phyloP scores from a whole-genome alignment of 92 coral and sea anemone species.

The Paragorgia papillata region DNA sequence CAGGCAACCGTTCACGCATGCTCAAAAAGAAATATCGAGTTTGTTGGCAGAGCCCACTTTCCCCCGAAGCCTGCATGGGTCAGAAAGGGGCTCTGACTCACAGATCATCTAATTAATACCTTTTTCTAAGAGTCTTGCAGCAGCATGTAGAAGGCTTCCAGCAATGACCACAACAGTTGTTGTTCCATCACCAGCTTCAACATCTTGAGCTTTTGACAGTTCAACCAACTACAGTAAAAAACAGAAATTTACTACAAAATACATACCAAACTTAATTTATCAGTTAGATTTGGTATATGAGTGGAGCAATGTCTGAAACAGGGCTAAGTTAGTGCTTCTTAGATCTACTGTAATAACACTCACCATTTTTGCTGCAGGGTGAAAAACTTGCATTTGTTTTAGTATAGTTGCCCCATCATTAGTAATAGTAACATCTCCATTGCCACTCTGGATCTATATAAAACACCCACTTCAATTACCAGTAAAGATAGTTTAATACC shows the following conservation, averaged over 20 bases:
- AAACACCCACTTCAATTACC: background rate
- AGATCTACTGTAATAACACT: too few species aligned
- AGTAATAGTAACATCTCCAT: constrained; percentile 94
- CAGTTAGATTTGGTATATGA: too few species aligned
- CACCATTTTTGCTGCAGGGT: constrained; percentile 99
- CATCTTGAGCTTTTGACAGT: constrained; percentile 94
- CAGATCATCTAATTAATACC: too few species aligned
- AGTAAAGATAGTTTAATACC: too few species aligned
- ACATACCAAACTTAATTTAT: too few species aligned
- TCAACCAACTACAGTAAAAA: constrained; percentile 83
- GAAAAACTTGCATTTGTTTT: constrained; percentile 95
- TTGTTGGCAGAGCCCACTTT: too few species aligned
- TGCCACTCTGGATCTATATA: constrained; percentile 83
- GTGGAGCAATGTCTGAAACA: too few species aligned
- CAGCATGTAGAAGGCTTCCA: constrained; percentile 93
- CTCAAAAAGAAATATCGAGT: too few species aligned
- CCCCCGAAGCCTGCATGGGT: too few species aligned
- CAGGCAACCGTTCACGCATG: too few species aligned
- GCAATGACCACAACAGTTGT: constrained; percentile 97
- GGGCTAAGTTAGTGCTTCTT: too few species aligned
- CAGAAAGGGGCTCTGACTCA: too few species aligned
- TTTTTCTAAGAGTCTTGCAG: constrained; percentile 90
- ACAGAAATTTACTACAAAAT: background rate
- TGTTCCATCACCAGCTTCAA: constrained; percentile 99
- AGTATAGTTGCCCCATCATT: constrained; percentile 98